These are phyloP conservation scores for Nomada fucata DNA, from an alignment of 2,888 invertebrate genomes.

Conservation along the genomic window DNA sequence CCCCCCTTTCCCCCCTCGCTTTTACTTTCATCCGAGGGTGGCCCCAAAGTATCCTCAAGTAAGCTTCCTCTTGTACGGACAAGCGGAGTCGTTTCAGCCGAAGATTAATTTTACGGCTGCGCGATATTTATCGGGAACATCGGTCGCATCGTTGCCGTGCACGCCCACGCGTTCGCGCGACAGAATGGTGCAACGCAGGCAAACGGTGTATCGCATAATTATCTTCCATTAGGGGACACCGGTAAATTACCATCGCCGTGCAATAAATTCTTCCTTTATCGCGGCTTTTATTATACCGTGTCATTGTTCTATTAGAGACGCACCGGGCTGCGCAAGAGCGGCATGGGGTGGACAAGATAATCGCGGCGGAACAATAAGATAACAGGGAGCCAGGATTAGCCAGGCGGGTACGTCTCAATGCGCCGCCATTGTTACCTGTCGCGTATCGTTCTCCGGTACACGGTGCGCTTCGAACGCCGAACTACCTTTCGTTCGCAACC, in stretches of 20 bases:
- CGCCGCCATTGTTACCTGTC: conserved; percentile 49
- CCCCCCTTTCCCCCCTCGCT: not conserved
- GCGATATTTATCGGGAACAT: conserved; percentile 45
- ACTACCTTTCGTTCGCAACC: too few relatives aligned
- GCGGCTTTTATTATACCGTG: conserved; percentile 48
- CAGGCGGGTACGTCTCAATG: conserved; percentile 61
- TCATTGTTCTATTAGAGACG: conserved; percentile 38
- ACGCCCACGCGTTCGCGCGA: conserved; percentile 45
- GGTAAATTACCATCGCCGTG: conserved; percentile 18
- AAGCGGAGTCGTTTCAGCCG: not conserved
- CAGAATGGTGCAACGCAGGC: conserved; percentile 16
- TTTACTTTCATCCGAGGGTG: not conserved
- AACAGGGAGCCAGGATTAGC: conserved; percentile 34
- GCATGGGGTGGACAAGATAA: conserved; percentile 44
- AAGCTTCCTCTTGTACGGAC: not conserved
- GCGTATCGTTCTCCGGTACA: conserved; percentile 9
- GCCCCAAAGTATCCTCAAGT: too few relatives aligned
- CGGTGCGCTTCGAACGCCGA: too few relatives aligned
- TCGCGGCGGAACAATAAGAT: conserved; percentile 62
- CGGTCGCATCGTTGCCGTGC: conserved; percentile 30
- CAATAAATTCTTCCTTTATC: conserved; percentile 33
- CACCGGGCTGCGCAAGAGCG: conserved; percentile 26
- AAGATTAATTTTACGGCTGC: conserved; percentile 29
- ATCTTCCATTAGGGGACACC: conserved; percentile 32
- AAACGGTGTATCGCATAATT: conserved; percentile 52